Base-by-base conservation (phyloP, 2,797 vertebrate genomes). In the Tokudaia tokunoshimensis region DNA sequence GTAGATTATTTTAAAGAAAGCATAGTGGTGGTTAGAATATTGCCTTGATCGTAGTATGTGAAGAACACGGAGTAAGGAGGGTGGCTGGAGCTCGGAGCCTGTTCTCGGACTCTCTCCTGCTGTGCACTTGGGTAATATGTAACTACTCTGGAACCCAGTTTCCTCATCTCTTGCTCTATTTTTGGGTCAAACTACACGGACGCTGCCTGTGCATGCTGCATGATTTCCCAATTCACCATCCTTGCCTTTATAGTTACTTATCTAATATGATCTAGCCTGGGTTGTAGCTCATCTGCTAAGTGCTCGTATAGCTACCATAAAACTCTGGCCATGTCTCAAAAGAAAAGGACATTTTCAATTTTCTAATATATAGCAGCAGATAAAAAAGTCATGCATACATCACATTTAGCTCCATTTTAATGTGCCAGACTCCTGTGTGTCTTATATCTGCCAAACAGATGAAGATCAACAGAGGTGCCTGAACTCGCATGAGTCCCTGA, bases 281-380 rank as follows among this genome's bases (percentile, higher is more conserved):
- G 31, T 10, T 63, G 34, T 65, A 65, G 59, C 31, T 79, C 57
- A 24, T 19, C 19, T 63, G 74, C 19, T 61, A 76, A 41, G 24
- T 47, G 74, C 29, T 63, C 50, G 44, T 63, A 57, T 26, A 37
- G 31, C 57, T 9, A 50, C 31, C 74, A 89, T 44, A 47, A 26
- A 78, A 20, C 57, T 37, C 87, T 47, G 41, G 29, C 85, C n/a
- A 24, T 14, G 34, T 26, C n/a, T 87, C 13, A 29, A 37, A 87
- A 61, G 41, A 47, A 78, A 89, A 50, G 19, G 75, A 72, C 11
- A 31, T 89, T 83, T 96, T 96, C 83, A 91, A 65, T 92, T 65
- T 88, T 94, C 63, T 95, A 97, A 90, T 50, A 91, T n/a, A 74
- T 79, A 92, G 37, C 87, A 92, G 82, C 55, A 97, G 96, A 91